Percentiles rank a stretch among this genome's conserved stretches.
Evolutionary conservation across 2,113 vertebrate genomes (phyloP).

Genomic region (Seriola quinqueradiata): DNA sequence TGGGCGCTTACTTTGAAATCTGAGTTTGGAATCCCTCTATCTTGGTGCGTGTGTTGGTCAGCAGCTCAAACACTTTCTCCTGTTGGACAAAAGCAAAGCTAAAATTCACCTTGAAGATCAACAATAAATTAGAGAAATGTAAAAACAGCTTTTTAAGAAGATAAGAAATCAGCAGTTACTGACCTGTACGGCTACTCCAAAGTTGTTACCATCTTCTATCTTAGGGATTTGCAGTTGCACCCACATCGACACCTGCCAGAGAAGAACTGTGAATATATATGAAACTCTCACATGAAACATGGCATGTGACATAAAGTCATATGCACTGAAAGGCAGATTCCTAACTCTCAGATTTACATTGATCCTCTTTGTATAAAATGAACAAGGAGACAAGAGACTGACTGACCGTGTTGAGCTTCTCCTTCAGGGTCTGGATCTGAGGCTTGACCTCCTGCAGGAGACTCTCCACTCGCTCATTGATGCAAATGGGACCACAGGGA

Average conservation of each 20-base stretch:
- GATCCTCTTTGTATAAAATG: background rate
- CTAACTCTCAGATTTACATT: background rate
- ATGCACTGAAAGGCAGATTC: background rate
- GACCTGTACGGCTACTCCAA: conserved; percentile 94
- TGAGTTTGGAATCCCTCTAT: conserved; percentile 91
- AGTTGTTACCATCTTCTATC: conserved; percentile 94
- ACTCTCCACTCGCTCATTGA: conserved; percentile 87
- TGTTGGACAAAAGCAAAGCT: conserved; percentile 54
- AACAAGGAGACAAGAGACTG: background rate
- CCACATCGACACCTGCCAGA: conserved; percentile 90
- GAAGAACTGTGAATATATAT: background rate
- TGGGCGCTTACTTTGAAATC: conserved; percentile 88
- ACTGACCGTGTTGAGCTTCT: conserved; percentile 90
- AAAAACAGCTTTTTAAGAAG: background rate
- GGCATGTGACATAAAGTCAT: no score
- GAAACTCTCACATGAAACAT: background rate
- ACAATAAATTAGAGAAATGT: no score
- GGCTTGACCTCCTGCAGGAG: conserved; percentile 87
- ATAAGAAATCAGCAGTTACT: conserved; percentile 10
- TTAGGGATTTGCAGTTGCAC: conserved; percentile 91
- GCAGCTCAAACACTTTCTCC: conserved; percentile 93
- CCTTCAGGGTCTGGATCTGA: conserved; percentile 90
- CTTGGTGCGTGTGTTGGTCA: conserved; percentile 91
- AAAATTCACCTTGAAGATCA: background rate
- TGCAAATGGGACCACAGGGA: conserved; percentile 89